These are phyloP conservation scores for Telmatherina bonti DNA, from an alignment of 2,797 vertebrate species.

Conservation along the genomic window DNA sequence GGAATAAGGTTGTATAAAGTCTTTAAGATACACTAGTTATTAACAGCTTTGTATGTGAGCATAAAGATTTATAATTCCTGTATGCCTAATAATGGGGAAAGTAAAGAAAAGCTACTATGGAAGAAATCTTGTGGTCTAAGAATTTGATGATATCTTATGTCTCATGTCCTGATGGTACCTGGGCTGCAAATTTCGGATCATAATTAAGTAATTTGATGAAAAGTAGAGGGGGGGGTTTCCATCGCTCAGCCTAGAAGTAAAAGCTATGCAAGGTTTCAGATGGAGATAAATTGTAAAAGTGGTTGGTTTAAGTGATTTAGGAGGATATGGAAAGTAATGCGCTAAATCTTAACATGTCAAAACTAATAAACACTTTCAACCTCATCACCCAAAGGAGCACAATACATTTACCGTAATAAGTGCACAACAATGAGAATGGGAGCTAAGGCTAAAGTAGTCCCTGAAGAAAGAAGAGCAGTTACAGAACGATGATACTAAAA, in stretches of 20 bases:
- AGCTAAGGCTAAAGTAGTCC: constrained; percentile 29
- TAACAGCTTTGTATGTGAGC: no score
- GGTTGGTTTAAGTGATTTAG: constrained; percentile 35
- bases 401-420: constrained; percentile 60
- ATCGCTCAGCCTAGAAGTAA: neutral
- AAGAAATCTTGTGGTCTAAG: neutral
- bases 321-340: constrained; percentile 52
- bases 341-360: constrained; percentile 62
- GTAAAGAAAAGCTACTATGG: neutral
- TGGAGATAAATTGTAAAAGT: constrained; percentile 45
- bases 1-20: neutral
- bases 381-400: constrained; percentile 57
- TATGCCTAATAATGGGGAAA: neutral
- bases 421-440: constrained; percentile 43
- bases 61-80: no score
- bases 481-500: constrained; percentile 22
- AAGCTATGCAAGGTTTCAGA: constrained; percentile 26
- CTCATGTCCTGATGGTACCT: neutral
- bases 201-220: no score
- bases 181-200: neutral
- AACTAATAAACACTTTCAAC: constrained; percentile 58
- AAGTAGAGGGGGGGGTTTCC: no score
- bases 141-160: neutral
- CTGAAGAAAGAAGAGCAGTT: constrained; percentile 25
- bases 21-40: neutral